Base-by-base conservation (phyloP, 2,113 vertebrate genomes). In the Chunga burmeisteri region DNA sequence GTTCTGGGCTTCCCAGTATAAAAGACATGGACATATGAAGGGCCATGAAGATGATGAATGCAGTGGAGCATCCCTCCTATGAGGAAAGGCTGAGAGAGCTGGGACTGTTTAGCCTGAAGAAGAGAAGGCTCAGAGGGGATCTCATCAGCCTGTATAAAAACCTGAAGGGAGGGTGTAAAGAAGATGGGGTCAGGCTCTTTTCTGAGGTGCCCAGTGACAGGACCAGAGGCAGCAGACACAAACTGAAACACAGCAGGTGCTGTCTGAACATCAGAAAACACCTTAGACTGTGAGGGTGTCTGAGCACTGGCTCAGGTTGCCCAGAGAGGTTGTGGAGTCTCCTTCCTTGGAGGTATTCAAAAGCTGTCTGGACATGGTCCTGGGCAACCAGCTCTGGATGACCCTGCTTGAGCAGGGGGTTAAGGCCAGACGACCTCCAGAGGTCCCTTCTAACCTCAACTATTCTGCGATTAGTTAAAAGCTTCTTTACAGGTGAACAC, bases 21-120 rank as follows among this genome's bases (percentile, higher is more conserved):
- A 63, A 22, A 36, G 22, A 56, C 15, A 26, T 0, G 6, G 23
- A 21, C 30, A 27, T 8, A 36, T 0, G 2, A 85, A 59, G 21
- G 9, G 26, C 16, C 25, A 25, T 10, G 8, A 66, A 65, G 34
- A 53, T 22, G 8, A 68, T 11, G 13, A 61, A 9, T 5, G 36
- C 17, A 55, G 32, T 30, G 5, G 9, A 65, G 21, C 6, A 70
- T 30, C 9, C 52, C 55, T 91, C 25, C 50, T 56, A 6, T 7
- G 10, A 85, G 5, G 36, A 78, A 55, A 65, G 22, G 36, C 30
- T 66, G 19, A 70, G 50, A 47, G 50, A 74, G 22, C n/a, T 80
- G 34, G 10, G 62, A 71, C 78, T 74, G 34, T 25, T 82, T 15
- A 36, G 26, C 15, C 61, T 61, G 32, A 18, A 62, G 19, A 53